phyloP scores from a whole-genome alignment of 2,113 vertebrate species.

The Paradoxurus hermaphroditus region DNA sequence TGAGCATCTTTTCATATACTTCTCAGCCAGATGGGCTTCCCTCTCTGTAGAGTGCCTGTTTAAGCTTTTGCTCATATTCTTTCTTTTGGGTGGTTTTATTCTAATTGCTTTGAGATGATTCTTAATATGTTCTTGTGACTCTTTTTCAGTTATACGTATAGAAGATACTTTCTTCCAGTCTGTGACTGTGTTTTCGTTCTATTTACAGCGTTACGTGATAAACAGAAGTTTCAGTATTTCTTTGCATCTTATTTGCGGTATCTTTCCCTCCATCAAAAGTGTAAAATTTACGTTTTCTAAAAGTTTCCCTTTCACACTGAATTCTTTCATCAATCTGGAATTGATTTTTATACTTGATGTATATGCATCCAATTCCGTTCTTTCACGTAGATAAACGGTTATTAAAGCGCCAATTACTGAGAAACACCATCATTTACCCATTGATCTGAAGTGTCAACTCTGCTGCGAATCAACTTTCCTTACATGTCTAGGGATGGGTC shows the following conservation, averaged over 20 bases:
- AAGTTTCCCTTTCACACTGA: not conserved
- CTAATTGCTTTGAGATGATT: conserved; percentile 5
- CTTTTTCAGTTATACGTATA: not conserved
- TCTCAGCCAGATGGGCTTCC: not conserved
- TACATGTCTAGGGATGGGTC: not conserved
- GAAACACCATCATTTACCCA: not conserved
- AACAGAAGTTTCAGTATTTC: not conserved
- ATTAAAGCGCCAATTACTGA: not conserved
- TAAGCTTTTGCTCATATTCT: not conserved
- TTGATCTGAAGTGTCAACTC: not conserved
- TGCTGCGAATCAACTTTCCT: not conserved
- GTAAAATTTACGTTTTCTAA: not conserved
- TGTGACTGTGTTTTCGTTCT: not conserved
- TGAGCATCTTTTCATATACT: not conserved
- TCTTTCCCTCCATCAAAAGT: not conserved
- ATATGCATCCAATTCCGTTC: not conserved
- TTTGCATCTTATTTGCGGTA: not conserved
- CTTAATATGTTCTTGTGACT: not conserved
- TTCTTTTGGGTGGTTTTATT: not conserved
- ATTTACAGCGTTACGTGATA: not conserved
- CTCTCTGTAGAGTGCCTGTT: not conserved
- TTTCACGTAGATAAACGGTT: not conserved
- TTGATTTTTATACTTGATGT: not conserved
- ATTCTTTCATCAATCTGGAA: not conserved
- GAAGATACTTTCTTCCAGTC: not conserved